These are phyloP conservation scores for Abramis brama DNA, from an alignment of 2,113 vertebrate genomes.

Conservation along the genomic window DNA sequence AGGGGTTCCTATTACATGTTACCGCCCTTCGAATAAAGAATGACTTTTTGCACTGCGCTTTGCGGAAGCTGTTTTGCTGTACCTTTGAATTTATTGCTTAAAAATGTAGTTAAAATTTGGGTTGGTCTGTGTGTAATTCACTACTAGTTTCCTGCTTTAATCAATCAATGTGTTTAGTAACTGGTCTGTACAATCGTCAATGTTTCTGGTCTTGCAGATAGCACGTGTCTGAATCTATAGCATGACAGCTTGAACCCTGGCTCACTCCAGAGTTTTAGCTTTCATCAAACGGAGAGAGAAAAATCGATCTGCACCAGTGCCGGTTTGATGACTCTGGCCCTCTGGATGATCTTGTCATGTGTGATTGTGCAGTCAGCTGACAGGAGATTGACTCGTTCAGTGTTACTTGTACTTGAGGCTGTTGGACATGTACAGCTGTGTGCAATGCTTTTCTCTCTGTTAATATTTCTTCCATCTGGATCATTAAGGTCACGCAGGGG, in stretches of 20 bases:
- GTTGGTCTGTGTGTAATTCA: neutral
- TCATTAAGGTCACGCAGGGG: neutral
- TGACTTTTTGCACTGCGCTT: neutral
- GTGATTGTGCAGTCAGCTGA: slow-evolving; percentile 26
- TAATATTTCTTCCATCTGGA: slow-evolving; percentile 9
- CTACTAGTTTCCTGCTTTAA: too few species aligned
- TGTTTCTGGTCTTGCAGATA: neutral
- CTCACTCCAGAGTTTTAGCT: slow-evolving; percentile 5
- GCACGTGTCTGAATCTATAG: neutral
- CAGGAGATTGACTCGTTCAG: slow-evolving; percentile 2
- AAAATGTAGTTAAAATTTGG: neutral
- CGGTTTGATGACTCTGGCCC: slow-evolving; percentile 13
- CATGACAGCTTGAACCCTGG: neutral
- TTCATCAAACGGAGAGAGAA: slow-evolving; percentile 29
- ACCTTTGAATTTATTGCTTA: neutral
- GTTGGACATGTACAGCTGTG: slow-evolving; percentile 2
- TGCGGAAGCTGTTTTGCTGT: neutral
- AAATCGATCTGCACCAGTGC: slow-evolving; percentile 47
- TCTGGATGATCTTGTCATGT: slow-evolving; percentile 35
- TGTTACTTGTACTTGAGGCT: slow-evolving; percentile 3
- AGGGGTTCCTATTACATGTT: slow-evolving; percentile 2
- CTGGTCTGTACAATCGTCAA: neutral
- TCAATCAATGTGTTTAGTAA: too few species aligned
- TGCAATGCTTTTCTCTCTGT: neutral
- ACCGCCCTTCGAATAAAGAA: neutral